Conservation (phyloP, 2,797 vertebrate species). For the Lates japonicus region DNA sequence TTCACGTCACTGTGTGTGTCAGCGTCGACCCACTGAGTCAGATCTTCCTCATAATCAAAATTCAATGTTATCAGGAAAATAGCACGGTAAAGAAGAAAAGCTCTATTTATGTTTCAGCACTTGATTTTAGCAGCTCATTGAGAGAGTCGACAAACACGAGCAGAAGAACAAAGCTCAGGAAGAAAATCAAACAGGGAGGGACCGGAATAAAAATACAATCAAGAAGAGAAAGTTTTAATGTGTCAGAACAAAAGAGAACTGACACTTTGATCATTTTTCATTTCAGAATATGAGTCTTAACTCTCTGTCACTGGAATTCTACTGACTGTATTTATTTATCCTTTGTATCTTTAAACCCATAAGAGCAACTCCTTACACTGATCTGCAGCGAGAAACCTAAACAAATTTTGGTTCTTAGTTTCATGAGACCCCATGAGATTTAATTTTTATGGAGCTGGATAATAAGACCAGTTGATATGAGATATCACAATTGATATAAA, state of each 20-base stretch:
- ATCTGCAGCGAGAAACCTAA: too few species aligned
- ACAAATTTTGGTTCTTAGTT: neutral
- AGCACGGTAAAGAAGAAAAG: neutral
- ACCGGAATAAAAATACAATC: neutral
- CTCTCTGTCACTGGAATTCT: neutral
- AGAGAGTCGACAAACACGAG: neutral
- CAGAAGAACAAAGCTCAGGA: neutral
- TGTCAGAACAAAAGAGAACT: neutral
- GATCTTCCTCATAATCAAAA: conserved; percentile 1
- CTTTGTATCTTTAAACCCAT: too few species aligned
- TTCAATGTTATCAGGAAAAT: neutral
- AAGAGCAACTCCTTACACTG: too few species aligned
- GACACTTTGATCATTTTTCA: neutral
- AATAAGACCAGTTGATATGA: neutral
- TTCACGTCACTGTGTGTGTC: neutral
- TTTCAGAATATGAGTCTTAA: neutral
- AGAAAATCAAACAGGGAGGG: neutral
- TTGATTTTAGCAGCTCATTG: neutral
- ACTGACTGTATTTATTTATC: too few species aligned
- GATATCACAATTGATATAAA: neutral
- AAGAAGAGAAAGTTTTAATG: neutral
- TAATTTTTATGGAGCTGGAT: neutral
- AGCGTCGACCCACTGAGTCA: neutral
- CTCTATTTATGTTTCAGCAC: too few species aligned
- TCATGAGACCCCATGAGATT: neutral